A percentile compares a stretch with the other conserved stretches of the same genome.
Evolutionary conservation across 1,140 invertebrate species (phyloP).

Genomic region (Papilio dardanus): DNA sequence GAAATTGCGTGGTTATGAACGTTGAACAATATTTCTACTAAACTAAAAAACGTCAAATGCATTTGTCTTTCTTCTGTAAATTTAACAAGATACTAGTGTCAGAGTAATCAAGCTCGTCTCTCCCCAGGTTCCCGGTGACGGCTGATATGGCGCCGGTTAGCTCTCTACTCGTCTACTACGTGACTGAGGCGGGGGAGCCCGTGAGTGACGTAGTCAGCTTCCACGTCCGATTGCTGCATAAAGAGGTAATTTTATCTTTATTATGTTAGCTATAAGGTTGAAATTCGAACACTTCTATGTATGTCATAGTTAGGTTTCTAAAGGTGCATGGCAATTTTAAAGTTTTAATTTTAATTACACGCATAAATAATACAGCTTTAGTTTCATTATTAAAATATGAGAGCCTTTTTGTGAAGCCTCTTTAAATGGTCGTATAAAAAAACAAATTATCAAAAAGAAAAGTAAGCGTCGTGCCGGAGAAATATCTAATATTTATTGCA

Average conservation of each 20-base stretch:
- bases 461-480: conserved; percentile 1
- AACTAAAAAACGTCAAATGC: too few species aligned
- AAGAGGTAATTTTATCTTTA: conserved; percentile 77
- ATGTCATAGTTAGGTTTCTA: not conserved
- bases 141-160: conserved; percentile 89
- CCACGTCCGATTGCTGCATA: conserved; percentile 84
- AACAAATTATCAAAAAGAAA: conserved; percentile 29
- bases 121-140: conserved; percentile 84
- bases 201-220: conserved; percentile 87
- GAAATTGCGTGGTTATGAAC: too few species aligned
- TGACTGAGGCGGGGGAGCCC: conserved; percentile 88
- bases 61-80: too few species aligned
- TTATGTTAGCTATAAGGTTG: not conserved
- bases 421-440: not conserved
- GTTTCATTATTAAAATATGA: not conserved
- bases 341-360: not conserved
- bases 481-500: conserved; percentile 54
- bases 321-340: conserved; percentile 6
- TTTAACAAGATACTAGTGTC: not conserved
- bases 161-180: conserved; percentile 89
- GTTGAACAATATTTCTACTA: too few species aligned
- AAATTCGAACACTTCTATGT: not conserved
- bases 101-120: conserved; percentile 40
- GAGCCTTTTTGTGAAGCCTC: not conserved
- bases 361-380: not conserved